These are phyloP conservation scores for Lagopus leucura DNA, from an alignment of 2,113 vertebrate genomes.

Conservation along the genomic window DNA sequence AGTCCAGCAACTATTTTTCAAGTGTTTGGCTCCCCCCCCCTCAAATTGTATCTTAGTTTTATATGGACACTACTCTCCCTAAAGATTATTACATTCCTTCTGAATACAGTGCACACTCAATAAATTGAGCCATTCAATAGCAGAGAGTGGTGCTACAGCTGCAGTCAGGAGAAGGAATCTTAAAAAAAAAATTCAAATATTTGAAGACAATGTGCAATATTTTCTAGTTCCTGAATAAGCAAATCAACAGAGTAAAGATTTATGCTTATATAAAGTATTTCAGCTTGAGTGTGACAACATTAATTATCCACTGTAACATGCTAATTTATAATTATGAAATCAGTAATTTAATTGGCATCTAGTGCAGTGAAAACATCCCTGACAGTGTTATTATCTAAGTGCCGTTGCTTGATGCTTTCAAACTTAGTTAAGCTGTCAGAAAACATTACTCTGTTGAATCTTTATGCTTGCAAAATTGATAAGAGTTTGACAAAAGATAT, in stretches of 20 bases:
- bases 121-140: not conserved
- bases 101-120: not conserved
- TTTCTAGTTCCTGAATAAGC: slow-evolving; percentile 65
- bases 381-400: slow-evolving; percentile 62
- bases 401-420: slow-evolving; percentile 53
- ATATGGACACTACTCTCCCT: not conserved
- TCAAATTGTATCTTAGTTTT: not conserved
- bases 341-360: slow-evolving; percentile 79
- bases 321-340: slow-evolving; percentile 77
- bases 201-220: slow-evolving; percentile 51
- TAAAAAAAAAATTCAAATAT: slow-evolving; percentile 31
- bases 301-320: slow-evolving; percentile 72
- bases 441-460: slow-evolving; percentile 24
- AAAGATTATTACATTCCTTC: not conserved
- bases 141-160: not conserved
- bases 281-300: slow-evolving; percentile 71
- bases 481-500: not conserved
- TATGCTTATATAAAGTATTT: slow-evolving; percentile 67
- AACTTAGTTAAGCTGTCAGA: slow-evolving; percentile 59
- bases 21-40: not conserved
- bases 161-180: slow-evolving; percentile 31
- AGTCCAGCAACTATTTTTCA: not conserved
- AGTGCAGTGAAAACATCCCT: slow-evolving; percentile 72
- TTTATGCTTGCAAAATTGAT: slow-evolving; percentile 4
- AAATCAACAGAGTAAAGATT: slow-evolving; percentile 64